Percentiles rank a stretch among this genome's conserved stretches.
Conservation (phyloP, 2,888 invertebrate species). For the Sarcophaga caerulescens region DNA sequence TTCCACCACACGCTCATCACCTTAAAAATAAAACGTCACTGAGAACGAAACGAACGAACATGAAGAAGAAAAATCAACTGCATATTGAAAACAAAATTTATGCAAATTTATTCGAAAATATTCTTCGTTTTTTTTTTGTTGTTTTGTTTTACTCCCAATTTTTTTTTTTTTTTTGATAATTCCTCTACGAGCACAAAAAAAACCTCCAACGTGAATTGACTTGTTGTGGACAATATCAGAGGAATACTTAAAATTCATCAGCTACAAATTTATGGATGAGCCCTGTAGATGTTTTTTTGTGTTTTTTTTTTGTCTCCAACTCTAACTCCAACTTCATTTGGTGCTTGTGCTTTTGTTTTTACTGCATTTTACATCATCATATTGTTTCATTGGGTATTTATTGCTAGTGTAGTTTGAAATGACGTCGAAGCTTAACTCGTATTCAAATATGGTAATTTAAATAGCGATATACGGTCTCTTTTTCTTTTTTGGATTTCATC, state of each 20-base stretch:
- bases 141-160: no score
- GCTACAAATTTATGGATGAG: conserved; percentile 65
- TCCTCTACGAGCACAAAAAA: conserved; percentile 3
- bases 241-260: conserved; percentile 60
- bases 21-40: background rate
- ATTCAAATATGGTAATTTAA: conserved; percentile 54
- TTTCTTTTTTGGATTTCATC: background rate
- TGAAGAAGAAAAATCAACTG: conserved; percentile 42
- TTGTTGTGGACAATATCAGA: conserved; percentile 66
- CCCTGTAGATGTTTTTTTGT: conserved; percentile 35
- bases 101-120: conserved; percentile 62
- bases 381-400: conserved; percentile 42
- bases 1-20: background rate
- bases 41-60: conserved; percentile 14
- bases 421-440: conserved; percentile 36
- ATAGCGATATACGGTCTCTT: conserved; percentile 9
- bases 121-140: background rate
- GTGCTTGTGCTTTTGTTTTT: conserved; percentile 12
- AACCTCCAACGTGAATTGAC: conserved; percentile 56
- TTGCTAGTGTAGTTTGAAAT: conserved; percentile 1
- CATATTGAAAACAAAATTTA: conserved; percentile 64
- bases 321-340: background rate
- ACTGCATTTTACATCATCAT: conserved; percentile 45
- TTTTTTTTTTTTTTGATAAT: background rate
- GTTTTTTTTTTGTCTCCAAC: background rate